Evolutionary conservation across 1,140 invertebrate genomes (phyloP), one percentile per base, ranked within the genome.

Genomic region (Drosophila malerkotliana): DNA sequence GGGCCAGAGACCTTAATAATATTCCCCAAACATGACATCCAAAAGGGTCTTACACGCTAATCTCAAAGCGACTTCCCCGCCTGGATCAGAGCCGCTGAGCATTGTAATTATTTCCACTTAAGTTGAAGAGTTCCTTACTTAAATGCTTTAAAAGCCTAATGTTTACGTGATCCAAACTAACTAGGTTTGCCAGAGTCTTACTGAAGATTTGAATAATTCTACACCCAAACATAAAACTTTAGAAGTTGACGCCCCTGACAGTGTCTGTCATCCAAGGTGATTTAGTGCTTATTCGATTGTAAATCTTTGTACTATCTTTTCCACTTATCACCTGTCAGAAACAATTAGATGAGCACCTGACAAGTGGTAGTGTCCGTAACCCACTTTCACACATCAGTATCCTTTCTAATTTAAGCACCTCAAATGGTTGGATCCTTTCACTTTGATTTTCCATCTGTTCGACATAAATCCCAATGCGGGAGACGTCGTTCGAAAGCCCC

Each of bases 321-420:
- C 24, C 18, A 49, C 44, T 57, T 69, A 63, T 49, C 64, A 41
- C 44, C 64, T 71, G 63, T 49, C 64, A 14, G 49, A 68, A 52
- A 48, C 67, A 69, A 71, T 69, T 32, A 55, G 44, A 71, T 49
- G 44, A 49, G 64, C 52, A 49, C 52, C 67, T 34, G 64, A 69
- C 64, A 54, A 69, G 48, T 39, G 32, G 2, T 41, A 32, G 15
- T 18, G 18, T 4, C 48, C 2, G 32, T 57, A 57, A 30, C 60
- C 72, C 53, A 75, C 72, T 75, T 75, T 75, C 72, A 26, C 53
- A 48, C 37, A 24, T 26, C 24, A 10, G 26, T 45, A 74, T 75
- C 72, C 72, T 75, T 75, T 75, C 72, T 75, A 75, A 75, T 75
- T 75, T 75, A 75, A 66, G 41, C 71, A 48, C 32, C 48, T 56